Evolutionary conservation across 2,113 vertebrate genomes (phyloP).

Genomic region (Pica pica): DNA sequence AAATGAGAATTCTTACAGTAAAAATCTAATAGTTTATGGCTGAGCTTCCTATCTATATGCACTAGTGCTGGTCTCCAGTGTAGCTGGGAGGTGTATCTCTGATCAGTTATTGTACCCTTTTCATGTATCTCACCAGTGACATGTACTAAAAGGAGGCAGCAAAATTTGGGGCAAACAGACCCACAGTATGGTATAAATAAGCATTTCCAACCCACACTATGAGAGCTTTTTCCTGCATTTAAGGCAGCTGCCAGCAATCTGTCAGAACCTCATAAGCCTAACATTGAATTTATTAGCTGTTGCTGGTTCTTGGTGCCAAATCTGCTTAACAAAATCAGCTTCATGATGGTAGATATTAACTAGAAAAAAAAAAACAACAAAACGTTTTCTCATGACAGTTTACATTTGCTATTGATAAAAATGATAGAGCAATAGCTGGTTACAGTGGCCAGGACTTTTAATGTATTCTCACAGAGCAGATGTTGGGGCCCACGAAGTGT

Average conservation of each 20-base stretch:
- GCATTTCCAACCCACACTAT: slow-evolving; percentile 50
- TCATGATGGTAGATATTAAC: slow-evolving; percentile 37
- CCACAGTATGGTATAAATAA: slow-evolving; percentile 63
- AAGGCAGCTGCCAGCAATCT: slow-evolving; percentile 59
- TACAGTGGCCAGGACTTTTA: neutral
- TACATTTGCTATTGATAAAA: neutral
- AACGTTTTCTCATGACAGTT: neutral
- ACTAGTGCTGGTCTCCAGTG: neutral
- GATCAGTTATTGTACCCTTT: neutral
- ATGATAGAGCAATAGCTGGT: neutral
- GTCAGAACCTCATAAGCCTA: slow-evolving; percentile 50
- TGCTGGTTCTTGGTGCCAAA: slow-evolving; percentile 47
- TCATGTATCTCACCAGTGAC: neutral
- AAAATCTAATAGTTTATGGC: neutral
- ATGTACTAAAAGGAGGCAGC: slow-evolving; percentile 41
- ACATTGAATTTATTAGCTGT: slow-evolving; percentile 62
- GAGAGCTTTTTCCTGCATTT: slow-evolving; percentile 52
- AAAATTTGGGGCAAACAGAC: slow-evolving; percentile 60
- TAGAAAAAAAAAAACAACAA: neutral
- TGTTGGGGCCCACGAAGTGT: neutral
- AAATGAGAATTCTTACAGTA: neutral
- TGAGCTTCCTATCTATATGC: neutral
- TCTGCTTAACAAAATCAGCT: slow-evolving; percentile 55
- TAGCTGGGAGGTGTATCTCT: neutral
- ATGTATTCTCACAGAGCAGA: neutral